Conservation (phyloP, 2,113 vertebrate species). For the Okapia johnstoni region DNA sequence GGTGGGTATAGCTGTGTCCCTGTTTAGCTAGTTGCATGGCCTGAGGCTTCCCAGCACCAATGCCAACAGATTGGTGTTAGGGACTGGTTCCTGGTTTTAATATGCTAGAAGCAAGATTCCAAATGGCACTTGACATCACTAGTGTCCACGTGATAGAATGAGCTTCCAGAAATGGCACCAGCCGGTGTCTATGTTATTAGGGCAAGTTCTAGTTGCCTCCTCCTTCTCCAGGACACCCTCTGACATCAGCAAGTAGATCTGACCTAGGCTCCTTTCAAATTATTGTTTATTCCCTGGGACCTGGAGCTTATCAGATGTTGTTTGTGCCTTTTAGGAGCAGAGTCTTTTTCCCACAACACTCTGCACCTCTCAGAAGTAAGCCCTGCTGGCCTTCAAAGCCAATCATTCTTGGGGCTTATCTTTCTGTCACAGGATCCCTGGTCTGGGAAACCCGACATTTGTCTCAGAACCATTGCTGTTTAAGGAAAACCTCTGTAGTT, state of each 20-base stretch:
- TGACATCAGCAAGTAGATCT: not conserved
- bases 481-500: not conserved
- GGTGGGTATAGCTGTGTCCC: not conserved
- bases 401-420: not conserved
- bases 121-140: not conserved
- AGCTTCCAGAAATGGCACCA: not conserved
- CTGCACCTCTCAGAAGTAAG: not conserved
- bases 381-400: not conserved
- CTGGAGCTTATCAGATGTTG: not conserved
- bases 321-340: not conserved
- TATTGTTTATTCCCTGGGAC: not conserved
- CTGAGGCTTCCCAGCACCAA: not conserved
- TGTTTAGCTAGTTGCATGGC: not conserved
- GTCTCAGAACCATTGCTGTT: not conserved
- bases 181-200: not conserved
- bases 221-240: not conserved
- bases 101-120: not conserved
- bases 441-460: not conserved
- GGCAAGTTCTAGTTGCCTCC: no score
- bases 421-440: not conserved
- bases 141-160: not conserved
- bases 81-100: not conserved
- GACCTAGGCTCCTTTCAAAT: not conserved
- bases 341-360: not conserved
- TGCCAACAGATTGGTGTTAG: not conserved